Conservation (phyloP, 2,797 vertebrate genomes). For the Gambelia wislizenii region DNA sequence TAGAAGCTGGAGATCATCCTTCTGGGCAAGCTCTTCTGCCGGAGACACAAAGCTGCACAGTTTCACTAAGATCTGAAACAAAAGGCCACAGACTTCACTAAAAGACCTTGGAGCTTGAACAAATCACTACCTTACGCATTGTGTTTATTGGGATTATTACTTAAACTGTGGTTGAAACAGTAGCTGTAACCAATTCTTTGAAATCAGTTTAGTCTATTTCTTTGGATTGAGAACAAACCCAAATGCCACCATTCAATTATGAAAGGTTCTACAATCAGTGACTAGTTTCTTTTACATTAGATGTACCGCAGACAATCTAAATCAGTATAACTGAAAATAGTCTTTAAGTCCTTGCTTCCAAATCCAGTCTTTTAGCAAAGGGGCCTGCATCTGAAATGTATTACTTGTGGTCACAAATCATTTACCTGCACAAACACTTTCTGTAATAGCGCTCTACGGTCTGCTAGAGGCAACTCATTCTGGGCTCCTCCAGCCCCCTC, state of each 20-base stretch:
- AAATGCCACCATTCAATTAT: not conserved
- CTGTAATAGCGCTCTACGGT: conserved; percentile 92
- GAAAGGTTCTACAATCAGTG: not conserved
- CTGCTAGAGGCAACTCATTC: conserved; percentile 92
- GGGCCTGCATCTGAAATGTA: not conserved
- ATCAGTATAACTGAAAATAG: not conserved
- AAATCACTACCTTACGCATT: not conserved
- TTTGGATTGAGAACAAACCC: not conserved
- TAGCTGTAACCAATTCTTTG: not conserved
- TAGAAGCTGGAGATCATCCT: conserved; percentile 98
- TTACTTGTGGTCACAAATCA: not conserved
- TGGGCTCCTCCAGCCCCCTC: conserved; percentile 88
- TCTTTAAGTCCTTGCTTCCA: not conserved
- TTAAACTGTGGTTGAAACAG: not conserved
- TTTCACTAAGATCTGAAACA: conserved; percentile 93
- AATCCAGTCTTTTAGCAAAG: not conserved
- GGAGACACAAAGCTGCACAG: conserved; percentile 97
- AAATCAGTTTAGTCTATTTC: not conserved
- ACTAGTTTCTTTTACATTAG: not conserved
- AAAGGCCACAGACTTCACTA: conserved; percentile 15
- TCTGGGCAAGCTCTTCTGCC: conserved; percentile 96
- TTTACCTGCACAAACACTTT: conserved; percentile 98
- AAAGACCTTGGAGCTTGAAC: not conserved
- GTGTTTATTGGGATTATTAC: not conserved
- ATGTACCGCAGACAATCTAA: not conserved